Evolutionary conservation across 2,113 vertebrate genomes (phyloP).

Genomic region (Xiphorhynchus elegans): DNA sequence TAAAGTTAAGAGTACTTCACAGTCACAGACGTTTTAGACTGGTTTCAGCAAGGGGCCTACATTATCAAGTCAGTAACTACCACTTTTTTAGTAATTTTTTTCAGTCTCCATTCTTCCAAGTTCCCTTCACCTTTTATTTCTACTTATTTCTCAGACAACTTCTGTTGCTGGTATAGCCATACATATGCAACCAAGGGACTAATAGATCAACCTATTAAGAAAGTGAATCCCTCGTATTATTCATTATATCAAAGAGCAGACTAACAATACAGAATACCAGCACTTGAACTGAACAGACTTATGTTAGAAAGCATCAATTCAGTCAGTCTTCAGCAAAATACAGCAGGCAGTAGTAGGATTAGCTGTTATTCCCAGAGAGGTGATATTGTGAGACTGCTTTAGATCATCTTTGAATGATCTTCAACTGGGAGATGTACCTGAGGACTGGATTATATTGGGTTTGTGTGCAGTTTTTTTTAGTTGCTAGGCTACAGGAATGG

Average conservation of each 20-base stretch:
- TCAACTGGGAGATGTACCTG: background rate
- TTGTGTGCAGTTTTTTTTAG: background rate
- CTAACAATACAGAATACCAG: background rate
- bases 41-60: background rate
- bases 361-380: background rate
- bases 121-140: constrained; percentile 7
- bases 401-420: background rate
- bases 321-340: background rate
- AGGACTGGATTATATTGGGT: background rate
- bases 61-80: constrained; percentile 4
- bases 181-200: background rate
- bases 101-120: background rate
- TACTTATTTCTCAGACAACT: background rate
- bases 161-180: background rate
- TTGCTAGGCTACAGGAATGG: background rate
- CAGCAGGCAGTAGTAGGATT: background rate
- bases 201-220: background rate
- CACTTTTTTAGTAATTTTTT: background rate
- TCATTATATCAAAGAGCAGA: background rate
- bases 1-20: background rate
- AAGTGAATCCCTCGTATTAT: background rate
- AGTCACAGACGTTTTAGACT: background rate
- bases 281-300: background rate
- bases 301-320: background rate
- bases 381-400: background rate